Base-by-base conservation (phyloP, 2,888 invertebrate species). In the Ennomos quercinarius region DNA sequence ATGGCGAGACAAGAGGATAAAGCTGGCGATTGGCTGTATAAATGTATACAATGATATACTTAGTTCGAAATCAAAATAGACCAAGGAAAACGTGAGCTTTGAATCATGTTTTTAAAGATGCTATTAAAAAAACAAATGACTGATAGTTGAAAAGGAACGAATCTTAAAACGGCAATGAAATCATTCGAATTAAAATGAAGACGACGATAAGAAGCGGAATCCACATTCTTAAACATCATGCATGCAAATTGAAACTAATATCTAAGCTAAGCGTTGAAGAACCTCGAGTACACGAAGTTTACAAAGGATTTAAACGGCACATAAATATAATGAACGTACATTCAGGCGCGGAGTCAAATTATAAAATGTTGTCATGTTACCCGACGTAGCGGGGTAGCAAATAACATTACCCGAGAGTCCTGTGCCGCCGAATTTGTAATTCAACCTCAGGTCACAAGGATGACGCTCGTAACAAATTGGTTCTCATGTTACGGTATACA, bases 301-400 rank as follows among this genome's bases (percentile, higher is more conserved):
- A 61, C 58, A 64, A 63, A 57, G 57, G 57, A 57, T 62, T 66
- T 64, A 53, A 59, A 56, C 12, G 46, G 45, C 34, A 55, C 56
- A 59, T 60, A 59, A 65, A 66, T 64, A 66, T 67, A 68, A 64
- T 50, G 57, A 65, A 63, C 55, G 46, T 49, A 38, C 52, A 56
- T 58, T 50, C 53, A 39, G 41, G 46, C 44, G 17, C 11, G 56
- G 45, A 57, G 45, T 64, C 58, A 61, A 60, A 63, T 70, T 61
- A 65, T 66, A 66, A 63, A 66, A 63, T 51, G 42, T 47, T 53
- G 53, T 48, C 27, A 41, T 53, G 53, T 48, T 35, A 41, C 54
- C 44, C 54, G 45, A 53, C 42, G 50, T 48, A 45, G 56, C 40
- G 50, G 50, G 50, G 56, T 50, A 49, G 41, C 43, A 44, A 57